These are phyloP conservation scores for Falco novaeseelandiae DNA, from an alignment of 2,797 vertebrate species.

Conservation along the genomic window DNA sequence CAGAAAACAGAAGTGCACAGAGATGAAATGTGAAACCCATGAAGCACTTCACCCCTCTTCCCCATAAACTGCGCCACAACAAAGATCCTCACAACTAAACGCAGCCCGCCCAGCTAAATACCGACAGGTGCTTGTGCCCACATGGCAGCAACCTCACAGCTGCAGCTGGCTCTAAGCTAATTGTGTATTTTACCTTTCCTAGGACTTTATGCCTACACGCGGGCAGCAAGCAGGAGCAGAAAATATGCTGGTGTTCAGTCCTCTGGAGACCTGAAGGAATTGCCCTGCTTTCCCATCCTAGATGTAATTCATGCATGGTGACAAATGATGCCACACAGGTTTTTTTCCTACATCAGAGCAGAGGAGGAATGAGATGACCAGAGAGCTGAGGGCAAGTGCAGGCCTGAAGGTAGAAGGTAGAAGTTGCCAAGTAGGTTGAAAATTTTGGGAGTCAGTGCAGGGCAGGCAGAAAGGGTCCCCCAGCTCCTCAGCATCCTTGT, in stretches of 20 bases:
- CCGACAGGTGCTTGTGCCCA: fast-evolving
- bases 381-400: not conserved
- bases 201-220: not conserved
- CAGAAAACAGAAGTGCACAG: not conserved
- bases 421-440: not conserved
- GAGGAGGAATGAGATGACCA: not conserved
- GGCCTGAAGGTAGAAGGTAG: not conserved
- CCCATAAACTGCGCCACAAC: not conserved
- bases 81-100: not conserved
- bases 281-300: not conserved
- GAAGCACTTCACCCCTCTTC: not conserved
- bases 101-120: not conserved
- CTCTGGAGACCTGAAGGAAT: not conserved
- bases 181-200: not conserved
- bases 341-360: not conserved
- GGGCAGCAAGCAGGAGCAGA: not conserved
- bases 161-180: not conserved
- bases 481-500: not conserved
- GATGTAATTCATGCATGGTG: not conserved
- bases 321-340: not conserved
- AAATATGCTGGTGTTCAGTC: not conserved
- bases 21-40: not conserved
- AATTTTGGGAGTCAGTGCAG: not conserved
- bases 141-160: not conserved
- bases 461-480: not conserved